Evolutionary conservation across 1,140 invertebrate species (phyloP).

Genomic region (Gonatopus flavifemur): DNA sequence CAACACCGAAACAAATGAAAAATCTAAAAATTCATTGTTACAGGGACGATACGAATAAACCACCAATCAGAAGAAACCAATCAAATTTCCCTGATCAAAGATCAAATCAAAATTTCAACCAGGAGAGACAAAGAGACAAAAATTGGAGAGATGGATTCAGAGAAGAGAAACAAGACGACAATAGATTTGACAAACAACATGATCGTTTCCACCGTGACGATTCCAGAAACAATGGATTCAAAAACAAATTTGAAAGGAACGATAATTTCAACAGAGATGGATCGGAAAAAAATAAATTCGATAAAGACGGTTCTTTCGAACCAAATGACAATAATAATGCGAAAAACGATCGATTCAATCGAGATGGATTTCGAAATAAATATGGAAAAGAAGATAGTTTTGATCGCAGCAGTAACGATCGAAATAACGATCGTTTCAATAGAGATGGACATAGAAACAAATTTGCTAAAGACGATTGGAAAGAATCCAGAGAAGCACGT

Average conservation of each 20-base stretch:
- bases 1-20: too few relatives aligned
- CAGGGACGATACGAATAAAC: constrained; percentile 24
- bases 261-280: constrained; percentile 24
- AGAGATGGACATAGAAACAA: constrained; percentile 26
- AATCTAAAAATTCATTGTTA: constrained; percentile 6
- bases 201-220: constrained; percentile 15
- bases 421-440: constrained; percentile 28
- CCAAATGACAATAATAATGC: too few relatives aligned
- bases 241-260: constrained; percentile 19
- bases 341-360: too few relatives aligned
- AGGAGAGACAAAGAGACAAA: constrained; percentile 21
- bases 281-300: constrained; percentile 22
- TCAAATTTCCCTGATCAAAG: constrained; percentile 8
- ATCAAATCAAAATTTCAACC: constrained; percentile 1
- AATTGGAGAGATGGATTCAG: constrained; percentile 39
- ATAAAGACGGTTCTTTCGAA: constrained; percentile 17
- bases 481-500: constrained; percentile 20
- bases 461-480: constrained; percentile 18
- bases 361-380: too few relatives aligned
- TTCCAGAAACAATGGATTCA: constrained; percentile 25
- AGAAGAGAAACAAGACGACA: constrained; percentile 35
- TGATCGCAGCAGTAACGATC: too few relatives aligned
- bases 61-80: constrained; percentile 15
- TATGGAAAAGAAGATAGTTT: too few relatives aligned
- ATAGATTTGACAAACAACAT: constrained; percentile 28